phyloP scores from a whole-genome alignment of 2,797 vertebrate genomes.

The Rhyacichthys aspro region DNA sequence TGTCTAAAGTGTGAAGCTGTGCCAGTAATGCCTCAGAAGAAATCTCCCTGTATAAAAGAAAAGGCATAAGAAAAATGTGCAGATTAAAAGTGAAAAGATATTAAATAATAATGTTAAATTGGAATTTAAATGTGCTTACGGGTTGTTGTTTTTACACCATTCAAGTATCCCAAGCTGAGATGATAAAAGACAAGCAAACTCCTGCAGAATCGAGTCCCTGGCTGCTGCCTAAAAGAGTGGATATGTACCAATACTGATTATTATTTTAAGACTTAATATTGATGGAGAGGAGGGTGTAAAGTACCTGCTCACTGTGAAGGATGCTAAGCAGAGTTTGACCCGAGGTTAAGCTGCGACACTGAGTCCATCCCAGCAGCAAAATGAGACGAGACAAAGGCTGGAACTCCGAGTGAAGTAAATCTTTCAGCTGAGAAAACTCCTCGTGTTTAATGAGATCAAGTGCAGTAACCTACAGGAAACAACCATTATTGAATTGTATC shows the following conservation, averaged over 20 bases:
- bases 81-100: neutral
- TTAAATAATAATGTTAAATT: neutral
- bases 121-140: conserved; percentile 71
- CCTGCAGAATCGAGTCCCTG: conserved; percentile 86
- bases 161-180: conserved; percentile 89
- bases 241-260: no score
- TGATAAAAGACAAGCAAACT: conserved; percentile 87
- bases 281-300: neutral
- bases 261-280: no score
- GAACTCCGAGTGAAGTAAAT: conserved; percentile 87
- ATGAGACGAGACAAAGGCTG: conserved; percentile 89
- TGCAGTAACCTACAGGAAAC: conserved; percentile 83
- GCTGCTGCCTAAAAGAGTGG: conserved; percentile 72
- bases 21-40: conserved; percentile 83
- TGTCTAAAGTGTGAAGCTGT: conserved; percentile 90
- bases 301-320: conserved; percentile 87
- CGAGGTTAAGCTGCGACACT: conserved; percentile 88
- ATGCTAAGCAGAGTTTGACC: conserved; percentile 84
- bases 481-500: conserved; percentile 19
- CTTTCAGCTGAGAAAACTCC: conserved; percentile 84
- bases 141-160: conserved; percentile 90
- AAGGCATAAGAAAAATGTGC: neutral
- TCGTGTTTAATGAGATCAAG: conserved; percentile 89
- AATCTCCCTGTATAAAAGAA: conserved; percentile 75
- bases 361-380: conserved; percentile 93